Base-by-base conservation (phyloP, 2,113 vertebrate genomes). In the Melozone crissalis region DNA sequence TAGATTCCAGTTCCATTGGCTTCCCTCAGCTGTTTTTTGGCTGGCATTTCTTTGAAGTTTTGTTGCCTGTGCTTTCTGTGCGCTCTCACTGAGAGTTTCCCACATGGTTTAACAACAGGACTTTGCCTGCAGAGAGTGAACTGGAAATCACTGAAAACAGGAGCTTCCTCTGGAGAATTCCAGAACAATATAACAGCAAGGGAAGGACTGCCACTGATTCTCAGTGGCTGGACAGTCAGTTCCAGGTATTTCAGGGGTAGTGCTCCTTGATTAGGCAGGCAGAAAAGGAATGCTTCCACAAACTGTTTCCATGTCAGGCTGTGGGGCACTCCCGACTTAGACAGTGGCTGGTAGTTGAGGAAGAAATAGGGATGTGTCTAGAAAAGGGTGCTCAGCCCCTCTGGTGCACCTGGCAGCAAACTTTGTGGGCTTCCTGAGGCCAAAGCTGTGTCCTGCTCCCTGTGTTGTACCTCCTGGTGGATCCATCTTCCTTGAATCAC, bases 361-460 rank as follows among this genome's bases (percentile, higher is more conserved):
- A 77, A 67, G 33, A 81, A 62, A 49, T 1, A n/a, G 4, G 7
- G 46, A 23, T 23, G 20, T 1, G 3, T 33, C 9, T 31, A 26
- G 55, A 47, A 77, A 43, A 84, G 47, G 30, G 39, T 55, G 52
- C 62, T 91, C n/a, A 72, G 87, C 47, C 69, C 37, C 27, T 58
- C 35, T 2, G 44, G 47, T 33, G 13, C 44, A 43, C 11, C 39
- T 47, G 58, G 23, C 44, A 78, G 11, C 47, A 33, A 14, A 19
- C 72, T 67, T 61, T 11, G 16, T 46, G n/a, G 54, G 17, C 39
- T 69, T 83, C 82, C 26, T 5, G 22, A 79, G 30, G 62, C 5
- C 2, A 47, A 59, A 49, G 69, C 16, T 68, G 3, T 7, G 21
- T 43, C 57, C 35, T 0, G 0, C 11, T 73, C 12, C 1, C 55